Base-by-base conservation (phyloP, 2,888 invertebrate species). In the Dicycla oo region DNA sequence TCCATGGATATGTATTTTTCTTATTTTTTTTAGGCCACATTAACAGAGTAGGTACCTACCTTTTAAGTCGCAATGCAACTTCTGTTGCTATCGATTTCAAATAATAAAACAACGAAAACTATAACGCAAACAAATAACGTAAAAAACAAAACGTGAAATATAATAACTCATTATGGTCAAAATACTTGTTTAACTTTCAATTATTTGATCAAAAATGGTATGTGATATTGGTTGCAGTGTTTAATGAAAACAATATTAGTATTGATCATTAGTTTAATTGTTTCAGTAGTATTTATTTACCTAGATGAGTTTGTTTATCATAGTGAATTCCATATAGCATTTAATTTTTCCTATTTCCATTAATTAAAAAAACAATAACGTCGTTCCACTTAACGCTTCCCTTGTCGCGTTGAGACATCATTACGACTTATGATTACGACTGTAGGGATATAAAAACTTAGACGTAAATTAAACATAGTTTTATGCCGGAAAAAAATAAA, bases 351-450 rank as follows among this genome's bases (percentile, higher is more conserved):
- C 7, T 49, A 34, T 20, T 30, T 43, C n/a, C 18, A 13, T 43
- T 62, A 38, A 73, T 78, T 63, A 73, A 68, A 69, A 67, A 70
- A 65, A 53, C n/a, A 57, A 54, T 70, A 40, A 76, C 47, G 15
- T 15, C 67, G 73, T 83, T 80, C 76, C 80, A 68, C 43, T 62
- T 64, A 69, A 60, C 57, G 82, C 51, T 76, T 61, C 57, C 38
- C 68, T 60, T 68, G 67, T 62, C 56, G n/a, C 60, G 23, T 64
- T 18, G 40, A 64, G 63, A 47, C 40, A 64, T 40, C 23, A 64
- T 75, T 71, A 78, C 20, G 51, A 75, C 26, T 26, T 61, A 34
- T 5, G 4, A 68, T 69, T 62, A 69, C 20, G 62, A 47, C 47
- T 34, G 8, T 26, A 63, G 5, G 18, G 61, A 65, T 51, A 51